These are phyloP conservation scores for Cyanistes caeruleus DNA, from an alignment of 2,113 vertebrate genomes.

Conservation along the genomic window DNA sequence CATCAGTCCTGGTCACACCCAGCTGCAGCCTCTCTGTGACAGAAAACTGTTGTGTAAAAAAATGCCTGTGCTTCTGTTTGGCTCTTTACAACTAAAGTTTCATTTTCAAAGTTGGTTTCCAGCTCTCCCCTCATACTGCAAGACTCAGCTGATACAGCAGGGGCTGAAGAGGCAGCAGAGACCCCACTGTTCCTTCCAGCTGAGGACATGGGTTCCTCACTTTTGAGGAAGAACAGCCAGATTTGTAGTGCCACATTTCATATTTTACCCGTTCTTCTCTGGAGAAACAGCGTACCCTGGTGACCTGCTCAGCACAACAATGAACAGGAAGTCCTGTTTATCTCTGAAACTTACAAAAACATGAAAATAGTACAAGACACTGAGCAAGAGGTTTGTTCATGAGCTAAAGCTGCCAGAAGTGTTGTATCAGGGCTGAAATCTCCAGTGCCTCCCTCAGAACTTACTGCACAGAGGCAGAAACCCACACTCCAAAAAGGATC, in stretches of 20 bases:
- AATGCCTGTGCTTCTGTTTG: neutral
- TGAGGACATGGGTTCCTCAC: neutral
- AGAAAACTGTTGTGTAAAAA: neutral
- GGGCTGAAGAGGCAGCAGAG: neutral
- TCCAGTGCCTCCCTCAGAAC: neutral
- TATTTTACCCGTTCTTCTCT: neutral
- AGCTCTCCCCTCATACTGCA: neutral
- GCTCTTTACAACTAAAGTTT: neutral
- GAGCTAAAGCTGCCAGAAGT: neutral
- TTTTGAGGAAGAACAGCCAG: neutral
- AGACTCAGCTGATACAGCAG: neutral
- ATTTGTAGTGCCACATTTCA: neutral
- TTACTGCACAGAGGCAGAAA: neutral
- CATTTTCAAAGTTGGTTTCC: neutral
- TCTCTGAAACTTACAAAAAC: neutral
- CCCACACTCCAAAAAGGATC: neutral
- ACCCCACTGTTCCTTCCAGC: neutral
- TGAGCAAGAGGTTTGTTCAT: neutral
- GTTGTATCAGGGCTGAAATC: neutral
- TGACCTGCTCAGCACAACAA: neutral
- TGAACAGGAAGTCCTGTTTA: neutral
- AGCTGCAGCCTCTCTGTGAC: neutral
- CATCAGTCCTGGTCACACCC: neutral
- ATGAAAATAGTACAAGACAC: neutral
- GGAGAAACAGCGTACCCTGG: neutral